Evolutionary conservation across 1,140 invertebrate species (phyloP), one percentile per base, ranked within the genome.

Genomic region (Calosoma granatense): DNA sequence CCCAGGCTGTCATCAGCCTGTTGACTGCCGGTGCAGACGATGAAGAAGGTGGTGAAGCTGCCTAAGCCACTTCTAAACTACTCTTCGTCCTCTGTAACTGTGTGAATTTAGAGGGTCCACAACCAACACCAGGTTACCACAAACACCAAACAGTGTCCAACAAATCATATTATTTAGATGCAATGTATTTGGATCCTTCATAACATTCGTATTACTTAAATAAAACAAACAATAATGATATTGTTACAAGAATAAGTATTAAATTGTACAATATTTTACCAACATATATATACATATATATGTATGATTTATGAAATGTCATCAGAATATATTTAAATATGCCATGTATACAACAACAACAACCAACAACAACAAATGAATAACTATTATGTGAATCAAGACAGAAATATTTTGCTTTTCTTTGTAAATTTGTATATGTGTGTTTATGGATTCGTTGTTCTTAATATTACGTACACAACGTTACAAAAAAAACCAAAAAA

Each of bases 1-100:
- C 93, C 71, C 78, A 76, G 59, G 86, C 86, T 69, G 86, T 95
- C 64, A 91, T 94, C 74, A 78, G 81, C 68, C 87, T 91, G 80
- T 80, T 95, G 64, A 94, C 91, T 63, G 88, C 88, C 70, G 83
- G 83, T 67, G 84, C 81, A 59, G 84, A 87, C 59, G 87, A 88
- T 47, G 88, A 85, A 39, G 84, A 87, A 63, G 84, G 80, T 57
- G 68, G 67, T 26, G 79, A 80, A 66, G 80, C 79, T 56, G 82
- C 81, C 70, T 80, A 80, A 78, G 56, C 55, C 56, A 36, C 26
- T 36, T 36, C 26, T 36, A 6, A 36, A 36, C 26, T n/a, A 36
- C n/a, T n/a, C n/a, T n/a, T n/a, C n/a, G n/a, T n/a, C n/a, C n/a
- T n/a, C n/a, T n/a, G n/a, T n/a, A n/a, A n/a, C n/a, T n/a, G n/a